Percentiles rank a stretch among this genome's conserved stretches.
Conservation (phyloP, 1,140 invertebrate species). For the Apolygus lucorum region DNA sequence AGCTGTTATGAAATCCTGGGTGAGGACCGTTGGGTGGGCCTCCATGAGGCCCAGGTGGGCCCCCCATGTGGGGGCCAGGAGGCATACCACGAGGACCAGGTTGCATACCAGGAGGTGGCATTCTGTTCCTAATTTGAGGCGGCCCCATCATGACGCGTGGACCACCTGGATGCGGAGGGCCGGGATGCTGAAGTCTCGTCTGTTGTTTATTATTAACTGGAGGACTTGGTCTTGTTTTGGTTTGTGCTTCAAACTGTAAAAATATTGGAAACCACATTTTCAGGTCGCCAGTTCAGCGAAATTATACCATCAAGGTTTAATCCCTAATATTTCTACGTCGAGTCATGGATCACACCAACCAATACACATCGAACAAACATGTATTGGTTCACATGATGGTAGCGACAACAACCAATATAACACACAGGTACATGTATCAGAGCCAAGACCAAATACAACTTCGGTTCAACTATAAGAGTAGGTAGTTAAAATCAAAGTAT, state of each 20-base stretch:
- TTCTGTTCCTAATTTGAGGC: slow-evolving; percentile 40
- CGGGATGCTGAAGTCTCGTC: slow-evolving; percentile 27
- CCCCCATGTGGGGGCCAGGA: slow-evolving; percentile 36
- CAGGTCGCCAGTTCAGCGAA: background rate
- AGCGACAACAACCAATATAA: too few species aligned
- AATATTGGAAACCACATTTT: slow-evolving; percentile 23
- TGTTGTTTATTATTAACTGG: slow-evolving; percentile 38
- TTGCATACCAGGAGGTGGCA: slow-evolving; percentile 47
- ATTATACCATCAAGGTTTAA: background rate
- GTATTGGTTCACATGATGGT: too few species aligned
- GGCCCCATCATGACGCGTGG: slow-evolving; percentile 37
- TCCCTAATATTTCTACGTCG: too few species aligned
- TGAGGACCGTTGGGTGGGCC: slow-evolving; percentile 41
- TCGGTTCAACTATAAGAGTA: too few species aligned
- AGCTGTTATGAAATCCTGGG: slow-evolving; percentile 45
- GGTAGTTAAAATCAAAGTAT: too few species aligned
- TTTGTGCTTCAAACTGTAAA: slow-evolving; percentile 77
- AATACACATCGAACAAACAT: too few species aligned
- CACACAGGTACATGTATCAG: too few species aligned
- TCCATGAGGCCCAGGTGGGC: slow-evolving; percentile 23
- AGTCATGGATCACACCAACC: too few species aligned
- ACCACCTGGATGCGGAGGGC: slow-evolving; percentile 2
- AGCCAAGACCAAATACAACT: too few species aligned
- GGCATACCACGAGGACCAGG: slow-evolving; percentile 43
- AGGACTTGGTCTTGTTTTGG: slow-evolving; percentile 72